Percentiles rank a stretch among this genome's conserved stretches.
Evolutionary conservation across 2,797 vertebrate genomes (phyloP).

Genomic region (Hozukius guyotensis): DNA sequence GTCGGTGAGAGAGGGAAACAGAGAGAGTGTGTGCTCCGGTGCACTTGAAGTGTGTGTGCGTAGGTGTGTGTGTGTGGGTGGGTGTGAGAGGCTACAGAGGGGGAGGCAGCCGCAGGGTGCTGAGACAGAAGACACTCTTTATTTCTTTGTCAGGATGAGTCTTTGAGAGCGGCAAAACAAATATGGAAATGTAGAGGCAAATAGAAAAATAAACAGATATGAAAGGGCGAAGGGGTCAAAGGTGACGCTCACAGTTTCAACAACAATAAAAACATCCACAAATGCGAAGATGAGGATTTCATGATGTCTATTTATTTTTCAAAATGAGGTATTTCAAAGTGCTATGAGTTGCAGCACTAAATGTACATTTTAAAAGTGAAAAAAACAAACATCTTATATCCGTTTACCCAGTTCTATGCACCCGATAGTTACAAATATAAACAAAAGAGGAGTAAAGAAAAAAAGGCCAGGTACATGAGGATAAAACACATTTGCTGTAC

Average conservation of each 20-base stretch:
- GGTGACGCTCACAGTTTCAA: background rate
- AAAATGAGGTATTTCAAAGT: slow-evolving; percentile 99
- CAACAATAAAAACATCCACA: slow-evolving; percentile 25
- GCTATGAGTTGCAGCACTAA: slow-evolving; percentile 99
- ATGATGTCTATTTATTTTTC: slow-evolving; percentile 99
- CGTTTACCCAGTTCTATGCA: slow-evolving; percentile 98
- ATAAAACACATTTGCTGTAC: slow-evolving; percentile 97
- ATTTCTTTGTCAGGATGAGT: slow-evolving; percentile 77
- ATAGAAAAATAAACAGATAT: slow-evolving; percentile 26
- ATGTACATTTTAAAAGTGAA: slow-evolving; percentile 92
- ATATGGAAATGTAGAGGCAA: slow-evolving; percentile 50
- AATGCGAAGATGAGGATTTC: slow-evolving; percentile 43
- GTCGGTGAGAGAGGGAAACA: slow-evolving; percentile 62
- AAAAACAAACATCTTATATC: slow-evolving; percentile 82
- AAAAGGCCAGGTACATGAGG: slow-evolving; percentile 91
- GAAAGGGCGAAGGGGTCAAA: background rate
- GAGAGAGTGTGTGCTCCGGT: slow-evolving; percentile 47
- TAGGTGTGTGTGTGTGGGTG: slow-evolving; percentile 61
- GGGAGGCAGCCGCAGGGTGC: slow-evolving; percentile 71
- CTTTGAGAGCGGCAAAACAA: slow-evolving; percentile 65
- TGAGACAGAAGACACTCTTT: slow-evolving; percentile 71
- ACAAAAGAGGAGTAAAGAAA: slow-evolving; percentile 83
- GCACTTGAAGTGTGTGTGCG: slow-evolving; percentile 61
- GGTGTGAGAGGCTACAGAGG: slow-evolving; percentile 71
- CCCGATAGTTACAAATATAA: slow-evolving; percentile 98